Evolutionary conservation across 2,113 vertebrate genomes (phyloP).

Genomic region (western clawed frog (Xenopus tropicalis)): UCB_Xtro_10.0 CM004447.2:16311001-16311500

Average conservation of each 20-base stretch:
- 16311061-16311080: constrained; percentile 51
- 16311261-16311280: background rate
- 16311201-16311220: constrained; percentile 22
- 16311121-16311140: constrained; percentile 52
- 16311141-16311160: constrained; percentile 44
- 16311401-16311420: no score
- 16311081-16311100: constrained; percentile 47
- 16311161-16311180: constrained; percentile 49
- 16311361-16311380: background rate
- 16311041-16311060: constrained; percentile 28
- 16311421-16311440: no score
- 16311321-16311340: background rate
- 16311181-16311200: constrained; percentile 41
- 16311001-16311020: constrained; percentile 73
- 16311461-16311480: no score
- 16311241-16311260: background rate
- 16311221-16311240: background rate
- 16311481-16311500: no score
- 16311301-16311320: background rate
- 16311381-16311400: no score
- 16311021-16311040: constrained; percentile 67
- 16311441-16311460: no score
- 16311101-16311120: constrained; percentile 56
- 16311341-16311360: background rate
- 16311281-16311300: background rate